Base-by-base conservation (phyloP, 2,113 vertebrate genomes). In the Pseudorasbora parva region DNA sequence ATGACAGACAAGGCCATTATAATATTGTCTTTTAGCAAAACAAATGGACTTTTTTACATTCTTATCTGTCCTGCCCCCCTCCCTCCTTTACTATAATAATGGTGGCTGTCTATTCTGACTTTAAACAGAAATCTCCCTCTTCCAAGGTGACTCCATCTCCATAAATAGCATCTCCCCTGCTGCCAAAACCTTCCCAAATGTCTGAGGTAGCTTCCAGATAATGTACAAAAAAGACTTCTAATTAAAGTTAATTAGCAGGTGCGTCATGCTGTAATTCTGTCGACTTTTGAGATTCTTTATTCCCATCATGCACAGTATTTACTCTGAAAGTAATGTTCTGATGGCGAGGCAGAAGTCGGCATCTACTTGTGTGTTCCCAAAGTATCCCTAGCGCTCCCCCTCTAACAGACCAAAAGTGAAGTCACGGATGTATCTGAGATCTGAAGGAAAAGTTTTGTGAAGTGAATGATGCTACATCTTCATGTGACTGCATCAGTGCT, bases 141-240 rank as follows among this genome's bases (percentile, higher is more conserved):
- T 84, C 57, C 89, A 89, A 89, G 85, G 88, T 89, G 86, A 88
- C 82, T 88, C 72, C 87, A 87, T 66, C 82, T 84, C 85, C 85
- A 84, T 56, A 87, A 83, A 81, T 60, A 86, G 73, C 82, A 49
- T 49, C 71, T 81, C 82, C 59, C 81, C 75, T 75, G 56, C 81
- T 68, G 74, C 57, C 43, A 82, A 76, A 75, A 47, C 82, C 56
- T 80, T 84, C 76, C 86, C 75, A 66, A 60, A 71, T 17, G 6
- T 84, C 75, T 47, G 60, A 89, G 68, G 30, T 74, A 84, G 73
- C 82, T 76, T 87, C 82, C 82, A 64, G 82, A 74, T 84, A 83
- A 87, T 87, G 77, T 84, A 82, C 69, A 81, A 73, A 82, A 87
- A 86, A 82, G 62, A 68, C 47, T 71, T 86, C 43, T 86, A 88